phyloP scores from a whole-genome alignment of 2,888 invertebrate species.

The Pelosia muscerda region DNA sequence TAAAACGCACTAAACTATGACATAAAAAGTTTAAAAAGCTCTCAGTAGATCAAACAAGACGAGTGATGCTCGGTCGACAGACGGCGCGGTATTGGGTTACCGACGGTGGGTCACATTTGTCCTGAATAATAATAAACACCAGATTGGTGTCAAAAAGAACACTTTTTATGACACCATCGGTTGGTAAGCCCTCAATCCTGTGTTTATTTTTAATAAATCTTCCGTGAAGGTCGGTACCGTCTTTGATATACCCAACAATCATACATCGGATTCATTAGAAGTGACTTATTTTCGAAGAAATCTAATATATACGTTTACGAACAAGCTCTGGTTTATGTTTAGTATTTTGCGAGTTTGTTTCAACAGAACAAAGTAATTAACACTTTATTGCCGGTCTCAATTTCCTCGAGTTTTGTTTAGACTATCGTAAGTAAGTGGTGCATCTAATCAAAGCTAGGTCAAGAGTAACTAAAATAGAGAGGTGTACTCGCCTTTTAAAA shows the following conservation, averaged over 20 bases:
- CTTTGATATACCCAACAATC: constrained; percentile 67
- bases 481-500: neutral
- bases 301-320: constrained; percentile 4
- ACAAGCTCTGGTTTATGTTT: constrained; percentile 19
- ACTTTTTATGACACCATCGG: constrained; percentile 84
- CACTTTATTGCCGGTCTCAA: constrained; percentile 65
- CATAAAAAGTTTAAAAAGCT: constrained; percentile 87
- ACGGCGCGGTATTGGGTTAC: constrained; percentile 80
- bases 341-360: constrained; percentile 53
- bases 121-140: constrained; percentile 85
- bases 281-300: constrained; percentile 3
- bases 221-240: constrained; percentile 69
- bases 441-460: neutral
- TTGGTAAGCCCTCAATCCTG: constrained; percentile 73
- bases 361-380: constrained; percentile 68
- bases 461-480: constrained; percentile 4
- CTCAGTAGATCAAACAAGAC: constrained; percentile 86
- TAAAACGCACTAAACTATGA: constrained; percentile 82
- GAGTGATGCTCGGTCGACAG: constrained; percentile 79
- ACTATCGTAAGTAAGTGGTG: constrained; percentile 27
- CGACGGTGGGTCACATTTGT: constrained; percentile 81
- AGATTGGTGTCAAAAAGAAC: constrained; percentile 85
- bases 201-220: constrained; percentile 82
- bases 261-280: constrained; percentile 34
- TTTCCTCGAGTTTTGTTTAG: constrained; percentile 56